Conservation (phyloP, 2,888 invertebrate genomes). For the Pammene fasciana region DNA sequence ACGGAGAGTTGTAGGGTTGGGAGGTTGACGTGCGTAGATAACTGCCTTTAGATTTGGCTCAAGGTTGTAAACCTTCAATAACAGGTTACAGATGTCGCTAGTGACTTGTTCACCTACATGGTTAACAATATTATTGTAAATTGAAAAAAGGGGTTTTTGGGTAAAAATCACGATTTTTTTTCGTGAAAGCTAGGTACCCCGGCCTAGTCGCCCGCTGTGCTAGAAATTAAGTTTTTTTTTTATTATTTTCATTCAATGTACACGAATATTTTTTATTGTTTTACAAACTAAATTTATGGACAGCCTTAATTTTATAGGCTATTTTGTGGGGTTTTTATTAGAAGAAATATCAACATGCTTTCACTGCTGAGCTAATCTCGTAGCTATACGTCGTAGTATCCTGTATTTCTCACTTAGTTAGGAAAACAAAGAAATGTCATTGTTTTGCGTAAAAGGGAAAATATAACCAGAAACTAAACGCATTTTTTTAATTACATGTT, state of each 20-base stretch:
- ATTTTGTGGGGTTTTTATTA: constrained; percentile 8
- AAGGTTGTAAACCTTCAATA: no score
- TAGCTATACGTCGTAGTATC: not conserved
- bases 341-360: constrained; percentile 2
- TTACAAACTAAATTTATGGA: constrained; percentile 35
- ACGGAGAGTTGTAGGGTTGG: no score
- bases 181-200: not conserved
- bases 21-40: no score
- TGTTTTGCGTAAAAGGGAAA: no score
- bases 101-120: no score
- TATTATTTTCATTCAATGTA: constrained; percentile 34
- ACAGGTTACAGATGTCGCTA: no score
- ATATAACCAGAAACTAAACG: not conserved
- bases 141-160: not conserved
- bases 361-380: not conserved
- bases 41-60: no score
- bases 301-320: constrained; percentile 41
- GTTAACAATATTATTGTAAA: constrained; percentile 15
- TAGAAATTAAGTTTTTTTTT: constrained; percentile 29
- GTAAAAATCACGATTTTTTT: not conserved
- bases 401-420: not conserved
- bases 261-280: constrained; percentile 37
- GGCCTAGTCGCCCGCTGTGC: constrained; percentile 1
- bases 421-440: no score
- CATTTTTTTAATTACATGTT: not conserved